Conservation (phyloP, 37 sponge, comb jelly and placozoan species). For the Lycopodina hypogea region DNA sequence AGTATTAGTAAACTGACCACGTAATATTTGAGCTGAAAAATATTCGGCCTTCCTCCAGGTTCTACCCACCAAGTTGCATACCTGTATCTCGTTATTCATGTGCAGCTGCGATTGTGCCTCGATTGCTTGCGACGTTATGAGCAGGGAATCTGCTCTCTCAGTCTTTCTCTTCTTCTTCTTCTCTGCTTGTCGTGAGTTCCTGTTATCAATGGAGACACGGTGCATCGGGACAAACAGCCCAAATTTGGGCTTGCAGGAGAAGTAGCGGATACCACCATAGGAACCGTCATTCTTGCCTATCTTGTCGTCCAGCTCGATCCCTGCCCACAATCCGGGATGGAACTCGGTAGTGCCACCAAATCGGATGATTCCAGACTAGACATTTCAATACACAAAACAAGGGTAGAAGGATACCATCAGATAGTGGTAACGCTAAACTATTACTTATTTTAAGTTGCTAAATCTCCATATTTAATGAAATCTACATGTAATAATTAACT, state of each 20-base stretch:
- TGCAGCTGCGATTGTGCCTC: slow-evolving; percentile 48
- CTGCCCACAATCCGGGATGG: slow-evolving; percentile 81
- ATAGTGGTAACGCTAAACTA: background rate
- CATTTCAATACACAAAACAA: background rate
- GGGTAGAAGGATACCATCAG: background rate
- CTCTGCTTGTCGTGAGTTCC: background rate
- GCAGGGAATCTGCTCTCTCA: slow-evolving; percentile 19
- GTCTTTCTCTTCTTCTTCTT: slow-evolving; percentile 16
- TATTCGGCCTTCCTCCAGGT: background rate
- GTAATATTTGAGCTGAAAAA: too few species aligned
- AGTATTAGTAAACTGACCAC: background rate
- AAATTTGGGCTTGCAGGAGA: slow-evolving; percentile 81
- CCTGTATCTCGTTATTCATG: slow-evolving; percentile 57
- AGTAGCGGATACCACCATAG: slow-evolving; percentile 85
- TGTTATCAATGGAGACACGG: slow-evolving; percentile 27
- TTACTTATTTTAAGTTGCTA: background rate
- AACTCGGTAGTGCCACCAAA: slow-evolving; percentile 81
- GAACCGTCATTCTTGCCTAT: slow-evolving; percentile 93
- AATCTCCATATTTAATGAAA: background rate
- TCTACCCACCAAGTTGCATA: background rate
- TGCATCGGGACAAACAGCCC: slow-evolving; percentile 76
- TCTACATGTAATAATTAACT: background rate
- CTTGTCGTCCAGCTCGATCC: slow-evolving; percentile 86
- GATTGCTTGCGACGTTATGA: slow-evolving; percentile 33
- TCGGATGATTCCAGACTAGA: slow-evolving; percentile 59